Evolutionary conservation across 2,888 invertebrate species (phyloP).

Genomic region (Ellobium chinense): DNA sequence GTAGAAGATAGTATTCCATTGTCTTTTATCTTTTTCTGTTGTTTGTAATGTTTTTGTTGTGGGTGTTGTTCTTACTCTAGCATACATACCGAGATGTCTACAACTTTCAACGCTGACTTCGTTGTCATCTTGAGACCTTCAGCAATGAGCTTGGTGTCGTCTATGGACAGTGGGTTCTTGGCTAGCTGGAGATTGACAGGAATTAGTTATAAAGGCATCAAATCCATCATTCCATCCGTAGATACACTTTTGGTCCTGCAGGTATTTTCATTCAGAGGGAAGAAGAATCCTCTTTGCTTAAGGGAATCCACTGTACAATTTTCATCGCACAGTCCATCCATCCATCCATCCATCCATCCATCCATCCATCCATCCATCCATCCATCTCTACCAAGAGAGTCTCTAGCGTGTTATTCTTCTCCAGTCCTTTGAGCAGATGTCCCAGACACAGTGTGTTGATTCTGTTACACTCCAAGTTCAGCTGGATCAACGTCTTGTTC

Average conservation of each 20-base stretch:
- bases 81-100: slow-evolving; percentile 49
- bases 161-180: slow-evolving; percentile 48
- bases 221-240: not conserved
- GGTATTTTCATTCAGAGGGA: no score
- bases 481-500: slow-evolving; percentile 61
- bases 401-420: slow-evolving; percentile 63
- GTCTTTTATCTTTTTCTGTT: no score
- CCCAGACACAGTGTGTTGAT: slow-evolving; percentile 60
- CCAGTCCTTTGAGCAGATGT: slow-evolving; percentile 62
- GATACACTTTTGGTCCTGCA: no score
- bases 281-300: no score
- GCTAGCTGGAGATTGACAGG: slow-evolving; percentile 8
- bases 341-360: no score
- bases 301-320: no score
- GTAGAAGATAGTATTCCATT: no score
- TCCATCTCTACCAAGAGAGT: no score
- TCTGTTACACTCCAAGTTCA: slow-evolving; percentile 72
- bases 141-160: slow-evolving; percentile 44
- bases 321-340: no score
- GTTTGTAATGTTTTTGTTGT: no score
- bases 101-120: slow-evolving; percentile 21
- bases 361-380: no score
- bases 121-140: slow-evolving; percentile 14
- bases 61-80: no score
- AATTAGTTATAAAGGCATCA: not conserved